Evolutionary conservation across 2,797 vertebrate species (phyloP).

Genomic region (Pangasius krempfi): DNA sequence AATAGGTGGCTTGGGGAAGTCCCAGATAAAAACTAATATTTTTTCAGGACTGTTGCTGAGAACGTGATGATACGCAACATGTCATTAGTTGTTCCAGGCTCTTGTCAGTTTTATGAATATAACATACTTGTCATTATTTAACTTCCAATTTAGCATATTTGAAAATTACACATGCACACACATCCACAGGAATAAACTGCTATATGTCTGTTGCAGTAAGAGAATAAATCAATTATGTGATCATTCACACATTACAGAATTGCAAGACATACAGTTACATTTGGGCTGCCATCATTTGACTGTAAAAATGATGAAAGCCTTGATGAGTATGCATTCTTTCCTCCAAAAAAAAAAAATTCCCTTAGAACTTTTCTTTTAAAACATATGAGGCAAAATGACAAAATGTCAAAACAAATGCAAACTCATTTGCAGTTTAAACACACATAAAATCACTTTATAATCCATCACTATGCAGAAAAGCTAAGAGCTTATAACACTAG

Average conservation of each 20-base stretch:
- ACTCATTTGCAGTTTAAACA: neutral
- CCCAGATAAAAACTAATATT: neutral
- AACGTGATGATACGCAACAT: neutral
- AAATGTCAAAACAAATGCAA: neutral
- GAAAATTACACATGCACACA: neutral
- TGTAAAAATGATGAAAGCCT: neutral
- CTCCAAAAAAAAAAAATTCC: neutral
- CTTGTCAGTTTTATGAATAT: neutral
- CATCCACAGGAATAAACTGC: neutral
- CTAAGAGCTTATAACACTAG: neutral
- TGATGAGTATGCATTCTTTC: neutral
- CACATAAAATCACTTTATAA: neutral
- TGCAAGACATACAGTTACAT: neutral
- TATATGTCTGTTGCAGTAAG: neutral
- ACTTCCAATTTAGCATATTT: neutral
- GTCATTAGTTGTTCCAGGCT: neutral
- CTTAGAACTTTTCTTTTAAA: neutral
- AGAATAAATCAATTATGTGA: neutral
- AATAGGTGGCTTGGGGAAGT: neutral
- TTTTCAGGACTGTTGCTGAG: neutral
- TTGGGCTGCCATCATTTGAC: neutral
- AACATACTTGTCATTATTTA: neutral
- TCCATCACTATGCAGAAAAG: neutral
- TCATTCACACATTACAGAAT: neutral
- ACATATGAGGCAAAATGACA: neutral